Evolutionary conservation across 2,888 invertebrate species (phyloP).

Genomic region (Microctonus hyperodae): DNA sequence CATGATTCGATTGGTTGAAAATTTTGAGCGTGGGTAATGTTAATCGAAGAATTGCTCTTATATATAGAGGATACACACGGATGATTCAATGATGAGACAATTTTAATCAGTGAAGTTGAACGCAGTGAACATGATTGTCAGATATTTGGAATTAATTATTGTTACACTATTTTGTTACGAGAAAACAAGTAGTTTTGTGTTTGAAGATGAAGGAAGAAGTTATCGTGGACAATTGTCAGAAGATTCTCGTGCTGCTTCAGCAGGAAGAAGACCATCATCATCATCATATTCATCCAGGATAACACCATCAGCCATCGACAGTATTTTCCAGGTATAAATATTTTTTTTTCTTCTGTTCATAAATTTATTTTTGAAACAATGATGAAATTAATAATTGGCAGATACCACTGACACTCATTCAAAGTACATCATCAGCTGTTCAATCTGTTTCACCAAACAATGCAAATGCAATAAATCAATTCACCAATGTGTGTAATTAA

Average conservation of each 20-base stretch:
- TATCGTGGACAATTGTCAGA: background rate
- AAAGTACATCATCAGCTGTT: slow-evolving; percentile 51
- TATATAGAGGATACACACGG: slow-evolving; percentile 1
- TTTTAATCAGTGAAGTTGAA: background rate
- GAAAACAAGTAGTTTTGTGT: background rate
- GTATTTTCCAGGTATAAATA: slow-evolving; percentile 25
- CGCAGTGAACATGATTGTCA: background rate
- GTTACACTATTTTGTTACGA: background rate
- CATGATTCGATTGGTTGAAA: slow-evolving; percentile 10
- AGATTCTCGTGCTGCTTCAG: background rate
- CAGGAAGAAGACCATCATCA: background rate
- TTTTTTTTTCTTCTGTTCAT: background rate
- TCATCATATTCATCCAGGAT: no score
- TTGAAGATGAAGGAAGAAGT: slow-evolving; percentile 10
- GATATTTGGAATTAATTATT: background rate
- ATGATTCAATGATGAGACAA: background rate
- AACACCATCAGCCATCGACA: slow-evolving; percentile 17
- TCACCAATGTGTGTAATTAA: slow-evolving; percentile 49
- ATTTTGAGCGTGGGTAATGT: slow-evolving; percentile 15
- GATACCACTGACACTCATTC: slow-evolving; percentile 57
- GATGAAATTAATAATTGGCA: no score
- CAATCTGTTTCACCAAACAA: slow-evolving; percentile 51
- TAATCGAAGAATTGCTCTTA: background rate
- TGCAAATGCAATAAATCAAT: slow-evolving; percentile 46
- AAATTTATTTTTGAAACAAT: no score